These are phyloP conservation scores for Clunio marinus DNA, from an alignment of 2,888 invertebrate genomes.

Conservation along the genomic window DNA sequence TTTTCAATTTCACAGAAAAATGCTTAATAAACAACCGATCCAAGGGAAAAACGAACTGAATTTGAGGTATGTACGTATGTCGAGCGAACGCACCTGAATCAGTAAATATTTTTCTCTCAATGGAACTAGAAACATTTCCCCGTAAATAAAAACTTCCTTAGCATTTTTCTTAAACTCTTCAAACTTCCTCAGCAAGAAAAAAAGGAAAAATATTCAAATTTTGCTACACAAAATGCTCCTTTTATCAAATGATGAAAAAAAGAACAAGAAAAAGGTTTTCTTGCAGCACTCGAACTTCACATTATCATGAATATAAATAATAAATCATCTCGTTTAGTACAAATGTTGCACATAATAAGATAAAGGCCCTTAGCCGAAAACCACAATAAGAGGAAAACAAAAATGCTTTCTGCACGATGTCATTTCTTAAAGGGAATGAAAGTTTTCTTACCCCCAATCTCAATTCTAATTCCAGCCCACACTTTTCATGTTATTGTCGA, in stretches of 20 bases:
- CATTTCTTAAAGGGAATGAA: neutral
- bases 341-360: neutral
- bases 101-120: conserved; percentile 12
- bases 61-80: neutral
- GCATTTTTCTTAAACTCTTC: no score
- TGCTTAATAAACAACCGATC: conserved; percentile 33
- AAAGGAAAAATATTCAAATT: no score
- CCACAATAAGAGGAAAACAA: neutral
- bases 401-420: conserved; percentile 10
- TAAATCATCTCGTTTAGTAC: conserved; percentile 2
- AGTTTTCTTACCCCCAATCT: no score
- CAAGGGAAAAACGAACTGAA: no score
- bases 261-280: conserved; percentile 10
- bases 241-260: neutral
- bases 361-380: no score
- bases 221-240: no score
- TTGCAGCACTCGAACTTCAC: neutral
- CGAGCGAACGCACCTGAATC: conserved; percentile 31
- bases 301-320: neutral
- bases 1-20: conserved; percentile 14
- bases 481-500: no score
- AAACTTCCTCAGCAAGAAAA: no score
- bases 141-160: no score
- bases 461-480: no score
- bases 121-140: no score